Evolutionary conservation across 2,113 vertebrate species (phyloP).

Genomic region (Platichthys flesus): DNA sequence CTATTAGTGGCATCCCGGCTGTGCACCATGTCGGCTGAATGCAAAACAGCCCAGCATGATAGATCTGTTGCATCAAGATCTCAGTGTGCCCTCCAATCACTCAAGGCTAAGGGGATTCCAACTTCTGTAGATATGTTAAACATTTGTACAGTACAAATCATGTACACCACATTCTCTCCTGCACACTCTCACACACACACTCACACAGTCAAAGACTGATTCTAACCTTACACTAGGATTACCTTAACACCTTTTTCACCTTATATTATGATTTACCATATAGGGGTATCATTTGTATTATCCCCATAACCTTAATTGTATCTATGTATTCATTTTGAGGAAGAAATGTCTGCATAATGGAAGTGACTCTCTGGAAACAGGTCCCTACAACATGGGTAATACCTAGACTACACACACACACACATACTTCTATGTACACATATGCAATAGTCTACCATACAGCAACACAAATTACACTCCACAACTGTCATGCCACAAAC

Average conservation of each 20-base stretch:
- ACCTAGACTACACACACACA: not conserved
- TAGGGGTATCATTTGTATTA: too few relatives aligned
- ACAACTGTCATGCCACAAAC: constrained; percentile 64
- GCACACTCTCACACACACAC: not conserved
- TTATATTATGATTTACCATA: not conserved
- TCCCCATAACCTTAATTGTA: not conserved
- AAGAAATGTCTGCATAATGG: not conserved
- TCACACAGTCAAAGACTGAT: not conserved
- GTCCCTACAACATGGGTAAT: not conserved
- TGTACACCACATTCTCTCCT: not conserved
- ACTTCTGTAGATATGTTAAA: constrained; percentile 22
- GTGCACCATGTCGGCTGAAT: constrained; percentile 46
- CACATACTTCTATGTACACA: constrained; percentile 29
- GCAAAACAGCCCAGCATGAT: constrained; percentile 44
- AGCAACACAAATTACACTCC: constrained; percentile 62
- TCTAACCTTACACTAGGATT: too few relatives aligned
- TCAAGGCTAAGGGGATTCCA: constrained; percentile 49
- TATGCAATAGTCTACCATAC: constrained; percentile 41
- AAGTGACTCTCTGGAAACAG: not conserved
- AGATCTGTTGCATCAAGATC: constrained; percentile 32
- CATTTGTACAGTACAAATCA: constrained; percentile 47
- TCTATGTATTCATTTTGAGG: too few relatives aligned
- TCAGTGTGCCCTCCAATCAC: constrained; percentile 22
- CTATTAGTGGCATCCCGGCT: constrained; percentile 30
- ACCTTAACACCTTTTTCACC: not conserved